Evolutionary conservation across 1,140 invertebrate species (phyloP).

Genomic region (Tetranychus urticae): DNA sequence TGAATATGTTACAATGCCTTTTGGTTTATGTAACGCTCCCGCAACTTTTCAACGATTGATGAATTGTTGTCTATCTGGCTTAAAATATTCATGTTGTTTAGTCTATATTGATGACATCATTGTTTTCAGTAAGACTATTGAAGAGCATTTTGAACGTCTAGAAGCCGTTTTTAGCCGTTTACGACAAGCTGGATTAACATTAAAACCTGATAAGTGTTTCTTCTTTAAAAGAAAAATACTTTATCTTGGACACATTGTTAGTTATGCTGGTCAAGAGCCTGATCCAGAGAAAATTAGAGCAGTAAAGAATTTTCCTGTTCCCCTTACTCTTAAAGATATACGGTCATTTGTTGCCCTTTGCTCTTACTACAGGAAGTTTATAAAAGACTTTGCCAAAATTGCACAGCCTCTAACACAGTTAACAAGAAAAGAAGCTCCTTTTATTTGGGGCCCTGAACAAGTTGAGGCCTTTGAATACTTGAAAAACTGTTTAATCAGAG

Average conservation of each 20-base stretch:
- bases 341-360: slow-evolving; percentile 7
- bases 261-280: background rate
- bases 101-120: too few species aligned
- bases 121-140: background rate
- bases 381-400: slow-evolving; percentile 16
- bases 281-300: background rate
- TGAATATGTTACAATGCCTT: slow-evolving; percentile 19
- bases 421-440: background rate
- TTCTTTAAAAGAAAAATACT: background rate
- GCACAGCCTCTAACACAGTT: slow-evolving; percentile 8
- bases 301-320: background rate
- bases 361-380: slow-evolving; percentile 8
- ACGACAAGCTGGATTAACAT: background rate
- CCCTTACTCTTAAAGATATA: background rate
- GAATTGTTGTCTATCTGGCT: background rate
- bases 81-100: background rate
- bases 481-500: background rate
- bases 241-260: background rate
- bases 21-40: slow-evolving; percentile 16
- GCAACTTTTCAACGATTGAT: background rate
- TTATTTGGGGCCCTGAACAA: background rate
- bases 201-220: background rate
- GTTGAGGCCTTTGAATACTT: background rate
- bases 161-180: slow-evolving; percentile 9
- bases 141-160: background rate